Evolutionary conservation across 2,113 vertebrate species (phyloP), one percentile per base, ranked within the genome.

Genomic region (Alouatta palliata): DNA sequence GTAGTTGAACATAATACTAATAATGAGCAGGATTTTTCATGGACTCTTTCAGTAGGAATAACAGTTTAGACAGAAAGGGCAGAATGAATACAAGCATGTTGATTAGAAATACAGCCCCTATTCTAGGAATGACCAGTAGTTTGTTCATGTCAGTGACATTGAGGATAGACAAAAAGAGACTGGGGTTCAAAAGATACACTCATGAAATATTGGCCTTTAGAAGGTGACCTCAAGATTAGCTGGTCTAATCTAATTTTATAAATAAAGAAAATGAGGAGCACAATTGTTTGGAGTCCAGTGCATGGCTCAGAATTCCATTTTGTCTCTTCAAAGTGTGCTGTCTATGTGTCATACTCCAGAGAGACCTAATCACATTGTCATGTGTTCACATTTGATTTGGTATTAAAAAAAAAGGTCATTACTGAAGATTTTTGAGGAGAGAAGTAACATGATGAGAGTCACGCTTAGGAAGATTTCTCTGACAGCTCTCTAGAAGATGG

Each of bases 331-430:
- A 30, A 73, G 77, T 32, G 16, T 79, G 20, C 11, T 71, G 0
- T 83, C 35, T 77, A 32, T 23, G 19, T 52, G 30, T 87, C n/a
- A 85, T 73, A 43, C 14, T 94, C 54, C 40, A 87, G 75, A 58
- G 13, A 68, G n/a, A 5, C 49, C 35, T 80, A 84, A 76, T 91
- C 32, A 91, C 14, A 79, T 86, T 61, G 32, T 47, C 25, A 47
- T n/a, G 43, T 91, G 49, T 83, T 94, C 83, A 93, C 25, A 71
- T 87, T 64, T 95, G 79, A 94, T 95, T 93, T 94, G 40, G 32
- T 32, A 6, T 12, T 19, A 19, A 58, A 58, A 27, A 58, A 58
- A 61, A 27, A 82, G 87, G 23, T 83, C 70, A 83, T 83, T 49
- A 81, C 25, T 64, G 84, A 96, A 71, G 52, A 27, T 47, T 93